Evolutionary conservation across 2,888 invertebrate genomes (phyloP).

Genomic region (Scaeva pyrastri): DNA sequence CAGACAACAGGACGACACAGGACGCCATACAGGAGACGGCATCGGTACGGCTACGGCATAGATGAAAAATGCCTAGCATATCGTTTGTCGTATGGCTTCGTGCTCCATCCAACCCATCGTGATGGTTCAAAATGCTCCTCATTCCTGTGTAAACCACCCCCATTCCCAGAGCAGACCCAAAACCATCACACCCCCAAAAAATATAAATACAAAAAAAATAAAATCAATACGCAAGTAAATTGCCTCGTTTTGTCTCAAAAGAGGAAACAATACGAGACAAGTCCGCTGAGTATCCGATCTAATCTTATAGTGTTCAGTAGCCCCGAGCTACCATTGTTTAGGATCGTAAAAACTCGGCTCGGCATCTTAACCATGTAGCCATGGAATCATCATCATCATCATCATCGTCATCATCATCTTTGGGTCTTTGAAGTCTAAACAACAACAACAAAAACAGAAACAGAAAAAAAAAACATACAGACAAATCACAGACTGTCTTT

Average conservation of each 20-base stretch:
- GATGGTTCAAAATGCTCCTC: neutral
- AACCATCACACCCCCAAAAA: neutral
- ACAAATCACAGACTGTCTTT: slow-evolving; percentile 37
- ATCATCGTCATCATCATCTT: slow-evolving; percentile 6
- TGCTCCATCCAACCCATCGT: slow-evolving; percentile 22
- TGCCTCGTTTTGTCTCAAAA: slow-evolving; percentile 68
- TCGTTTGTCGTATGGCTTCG: slow-evolving; percentile 26
- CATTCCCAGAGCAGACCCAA: neutral
- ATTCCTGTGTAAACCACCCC: too few species aligned
- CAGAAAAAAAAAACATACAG: slow-evolving; percentile 31
- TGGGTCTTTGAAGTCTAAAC: slow-evolving; percentile 1
- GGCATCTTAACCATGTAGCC: slow-evolving; percentile 56
- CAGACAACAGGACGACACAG: too few species aligned
- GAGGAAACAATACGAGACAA: slow-evolving; percentile 45
- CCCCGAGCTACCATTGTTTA: slow-evolving; percentile 66
- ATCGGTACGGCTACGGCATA: slow-evolving; percentile 50
- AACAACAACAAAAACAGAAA: neutral
- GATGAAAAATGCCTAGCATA: slow-evolving; percentile 55
- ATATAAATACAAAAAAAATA: slow-evolving; percentile 1
- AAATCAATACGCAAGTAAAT: slow-evolving; percentile 72
- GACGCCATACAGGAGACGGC: too few species aligned
- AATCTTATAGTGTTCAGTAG: slow-evolving; percentile 63
- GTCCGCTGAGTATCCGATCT: slow-evolving; percentile 66
- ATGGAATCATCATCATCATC: neutral
- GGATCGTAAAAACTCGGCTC: slow-evolving; percentile 51